Percentiles rank a stretch among this genome's conserved stretches.
These are phyloP conservation scores for Caenorhabditis imperialis DNA, from an alignment of 2,888 invertebrate species.

Conservation along the genomic window DNA sequence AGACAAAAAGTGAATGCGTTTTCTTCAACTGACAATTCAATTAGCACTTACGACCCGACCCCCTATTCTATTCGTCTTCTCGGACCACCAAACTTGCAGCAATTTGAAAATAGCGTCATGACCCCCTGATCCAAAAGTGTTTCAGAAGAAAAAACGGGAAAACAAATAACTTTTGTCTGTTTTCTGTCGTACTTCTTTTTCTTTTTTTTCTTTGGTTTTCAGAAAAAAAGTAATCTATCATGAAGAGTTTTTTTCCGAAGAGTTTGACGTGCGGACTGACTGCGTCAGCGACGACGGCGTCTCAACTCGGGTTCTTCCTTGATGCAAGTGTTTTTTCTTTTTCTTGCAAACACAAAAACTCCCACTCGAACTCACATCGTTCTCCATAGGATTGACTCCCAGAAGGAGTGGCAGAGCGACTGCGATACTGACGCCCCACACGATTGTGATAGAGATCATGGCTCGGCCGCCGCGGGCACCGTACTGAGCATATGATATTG, in stretches of 20 bases:
- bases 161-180: no score
- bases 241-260: constrained; percentile 35
- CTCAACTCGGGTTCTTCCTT: constrained; percentile 13
- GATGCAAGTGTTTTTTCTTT: constrained; percentile 30
- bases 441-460: constrained; percentile 92
- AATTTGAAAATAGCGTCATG: no score
- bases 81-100: constrained; percentile 43
- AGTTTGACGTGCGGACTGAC: constrained; percentile 40
- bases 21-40: constrained; percentile 38
- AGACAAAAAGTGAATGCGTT: constrained; percentile 25
- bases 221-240: constrained; percentile 45
- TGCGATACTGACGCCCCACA: constrained; percentile 94
- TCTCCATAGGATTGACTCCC: constrained; percentile 87
- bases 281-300: constrained; percentile 25
- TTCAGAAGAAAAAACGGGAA: no score
- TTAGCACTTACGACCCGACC: constrained; percentile 41
- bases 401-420: constrained; percentile 96
- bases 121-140: no score
- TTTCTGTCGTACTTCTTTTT: no score
- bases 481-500: constrained; percentile 76
- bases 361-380: constrained; percentile 53
- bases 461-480: constrained; percentile 82
- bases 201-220: constrained; percentile 29
- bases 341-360: not conserved
- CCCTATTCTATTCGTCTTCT: constrained; percentile 9